These are phyloP conservation scores for Desoria tigrina DNA, from an alignment of 2,888 invertebrate species.

Conservation along the genomic window DNA sequence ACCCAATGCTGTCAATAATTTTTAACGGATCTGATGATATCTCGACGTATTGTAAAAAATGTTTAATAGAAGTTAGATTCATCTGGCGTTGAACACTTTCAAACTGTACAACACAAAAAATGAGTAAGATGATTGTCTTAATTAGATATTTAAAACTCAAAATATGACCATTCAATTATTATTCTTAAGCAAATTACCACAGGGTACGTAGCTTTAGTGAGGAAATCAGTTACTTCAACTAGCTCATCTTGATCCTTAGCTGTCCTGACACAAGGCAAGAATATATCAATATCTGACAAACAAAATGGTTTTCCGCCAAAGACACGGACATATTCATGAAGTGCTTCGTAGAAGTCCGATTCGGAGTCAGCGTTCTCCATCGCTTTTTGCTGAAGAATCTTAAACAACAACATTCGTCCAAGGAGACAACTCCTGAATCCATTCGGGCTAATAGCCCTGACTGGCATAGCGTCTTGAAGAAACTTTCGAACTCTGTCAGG, in stretches of 20 bases:
- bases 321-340: background rate
- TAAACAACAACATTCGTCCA: background rate
- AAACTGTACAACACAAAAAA: background rate
- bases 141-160: too few relatives aligned
- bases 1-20: background rate
- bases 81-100: background rate
- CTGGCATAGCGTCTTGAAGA: background rate
- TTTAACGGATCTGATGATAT: background rate
- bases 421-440: too few relatives aligned
- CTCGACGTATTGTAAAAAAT: constrained; percentile 1
- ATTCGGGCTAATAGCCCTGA: background rate
- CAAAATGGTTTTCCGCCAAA: constrained; percentile 37
- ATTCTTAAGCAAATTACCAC: too few relatives aligned
- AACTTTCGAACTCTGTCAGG: background rate
- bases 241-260: constrained; percentile 1
- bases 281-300: constrained; percentile 21
- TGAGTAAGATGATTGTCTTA: background rate
- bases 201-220: background rate
- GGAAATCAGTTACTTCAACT: constrained; percentile 4
- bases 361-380: background rate
- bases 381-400: too few relatives aligned
- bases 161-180: too few relatives aligned
- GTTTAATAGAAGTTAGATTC: background rate
- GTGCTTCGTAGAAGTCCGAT: background rate
- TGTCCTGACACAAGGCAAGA: background rate